phyloP scores from a whole-genome alignment of 2,888 invertebrate genomes.

The Lissocephala sabroskyi region DNA sequence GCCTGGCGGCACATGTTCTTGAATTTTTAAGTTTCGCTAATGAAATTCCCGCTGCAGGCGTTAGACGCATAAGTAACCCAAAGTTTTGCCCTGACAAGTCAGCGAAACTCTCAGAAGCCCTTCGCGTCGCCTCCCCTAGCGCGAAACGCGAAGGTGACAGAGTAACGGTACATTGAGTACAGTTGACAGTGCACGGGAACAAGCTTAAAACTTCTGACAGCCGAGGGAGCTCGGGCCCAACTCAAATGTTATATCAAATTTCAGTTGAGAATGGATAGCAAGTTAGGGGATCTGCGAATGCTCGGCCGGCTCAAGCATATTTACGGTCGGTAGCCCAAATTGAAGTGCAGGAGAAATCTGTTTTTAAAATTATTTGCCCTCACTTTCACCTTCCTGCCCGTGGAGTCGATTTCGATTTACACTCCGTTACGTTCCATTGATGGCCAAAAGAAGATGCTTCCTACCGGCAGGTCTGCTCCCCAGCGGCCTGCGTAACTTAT shows the following conservation, averaged over 20 bases:
- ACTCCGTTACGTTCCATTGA: too few relatives aligned
- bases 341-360: too few relatives aligned
- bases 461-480: conserved; percentile 19
- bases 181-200: not conserved
- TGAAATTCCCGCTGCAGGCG: conserved; percentile 47
- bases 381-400: too few relatives aligned
- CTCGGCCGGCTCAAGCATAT: too few relatives aligned
- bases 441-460: not conserved
- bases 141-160: not conserved
- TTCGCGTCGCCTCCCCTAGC: not conserved
- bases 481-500: conserved; percentile 28
- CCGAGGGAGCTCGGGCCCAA: too few relatives aligned
- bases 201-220: not conserved
- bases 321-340: too few relatives aligned
- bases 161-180: not conserved
- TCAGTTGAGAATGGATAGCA: too few relatives aligned
- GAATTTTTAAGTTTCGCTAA: conserved; percentile 55
- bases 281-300: too few relatives aligned
- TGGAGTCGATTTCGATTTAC: too few relatives aligned
- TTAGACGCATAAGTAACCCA: conserved; percentile 9
- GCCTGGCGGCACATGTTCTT: conserved; percentile 46
- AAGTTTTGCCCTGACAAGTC: conserved; percentile 2
- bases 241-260: too few relatives aligned
- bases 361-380: too few relatives aligned
- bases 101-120: not conserved